Conservation (phyloP, 2,888 invertebrate species). For the Hedya salicella region DNA sequence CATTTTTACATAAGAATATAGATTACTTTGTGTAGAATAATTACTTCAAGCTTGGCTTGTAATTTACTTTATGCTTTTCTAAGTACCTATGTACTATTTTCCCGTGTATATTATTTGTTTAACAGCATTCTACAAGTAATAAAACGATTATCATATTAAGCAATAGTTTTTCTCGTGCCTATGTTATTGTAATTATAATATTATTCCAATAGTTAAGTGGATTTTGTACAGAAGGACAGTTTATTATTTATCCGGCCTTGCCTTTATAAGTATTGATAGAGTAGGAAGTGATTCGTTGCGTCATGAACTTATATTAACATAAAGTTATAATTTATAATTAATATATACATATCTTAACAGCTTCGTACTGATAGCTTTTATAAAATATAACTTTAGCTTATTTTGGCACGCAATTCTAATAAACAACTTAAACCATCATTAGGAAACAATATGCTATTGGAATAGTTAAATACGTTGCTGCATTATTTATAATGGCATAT, state of each 20-base stretch:
- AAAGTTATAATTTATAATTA: conserved; percentile 19
- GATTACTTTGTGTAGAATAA: too few relatives aligned
- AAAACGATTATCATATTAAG: too few relatives aligned
- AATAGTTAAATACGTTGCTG: background rate
- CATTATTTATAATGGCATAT: background rate
- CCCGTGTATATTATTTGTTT: too few relatives aligned
- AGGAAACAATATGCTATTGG: too few relatives aligned
- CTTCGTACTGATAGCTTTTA: background rate
- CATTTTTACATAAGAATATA: too few relatives aligned
- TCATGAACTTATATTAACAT: conserved; percentile 18
- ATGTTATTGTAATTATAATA: background rate
- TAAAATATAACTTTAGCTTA: too few relatives aligned
- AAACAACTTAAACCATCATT: too few relatives aligned
- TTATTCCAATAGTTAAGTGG: conserved; percentile 2
- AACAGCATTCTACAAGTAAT: background rate
- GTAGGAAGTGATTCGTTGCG: conserved; percentile 25
- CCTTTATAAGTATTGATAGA: conserved; percentile 21
- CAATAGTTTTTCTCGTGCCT: too few relatives aligned
- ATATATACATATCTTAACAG: background rate
- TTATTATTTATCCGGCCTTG: conserved; percentile 27
- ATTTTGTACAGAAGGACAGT: conserved; percentile 9
- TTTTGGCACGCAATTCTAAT: too few relatives aligned
- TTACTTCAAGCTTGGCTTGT: too few relatives aligned
- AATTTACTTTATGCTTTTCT: too few relatives aligned
- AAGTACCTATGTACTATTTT: too few relatives aligned